Conservation (phyloP, 92 coral and sea anemone species). For the Porites lobata region DNA sequence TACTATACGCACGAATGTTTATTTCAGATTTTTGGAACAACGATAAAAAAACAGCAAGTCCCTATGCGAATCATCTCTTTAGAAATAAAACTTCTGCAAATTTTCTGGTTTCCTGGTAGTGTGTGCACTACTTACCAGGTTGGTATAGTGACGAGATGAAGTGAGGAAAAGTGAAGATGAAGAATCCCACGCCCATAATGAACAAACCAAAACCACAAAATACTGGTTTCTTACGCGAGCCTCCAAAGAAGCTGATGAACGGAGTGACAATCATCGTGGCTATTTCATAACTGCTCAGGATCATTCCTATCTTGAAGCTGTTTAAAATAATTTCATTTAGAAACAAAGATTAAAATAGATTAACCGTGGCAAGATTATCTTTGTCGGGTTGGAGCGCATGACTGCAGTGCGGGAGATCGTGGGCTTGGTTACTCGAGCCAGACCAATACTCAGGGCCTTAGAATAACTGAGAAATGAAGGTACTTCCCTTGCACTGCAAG, state of each 20-base stretch:
- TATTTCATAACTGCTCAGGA: slow-evolving; percentile 85
- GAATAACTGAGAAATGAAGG: no score
- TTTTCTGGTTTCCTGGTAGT: no score
- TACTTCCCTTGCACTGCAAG: no score
- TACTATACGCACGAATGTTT: no score
- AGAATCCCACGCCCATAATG: slow-evolving; percentile 71
- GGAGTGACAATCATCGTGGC: slow-evolving; percentile 79
- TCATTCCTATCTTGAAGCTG: slow-evolving; percentile 83
- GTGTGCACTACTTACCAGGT: slow-evolving; percentile 52
- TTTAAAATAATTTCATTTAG: no score
- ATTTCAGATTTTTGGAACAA: no score
- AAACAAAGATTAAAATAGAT: not conserved
- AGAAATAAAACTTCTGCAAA: no score
- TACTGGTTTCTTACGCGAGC: slow-evolving; percentile 81
- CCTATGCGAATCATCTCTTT: no score
- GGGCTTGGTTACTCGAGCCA: no score
- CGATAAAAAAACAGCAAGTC: no score
- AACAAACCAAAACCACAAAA: slow-evolving; percentile 90
- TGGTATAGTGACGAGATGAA: slow-evolving; percentile 79
- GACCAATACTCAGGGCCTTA: no score
- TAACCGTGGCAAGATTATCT: not conserved
- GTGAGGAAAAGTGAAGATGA: slow-evolving; percentile 87
- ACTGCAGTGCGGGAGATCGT: no score
- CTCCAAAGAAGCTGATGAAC: slow-evolving; percentile 82
- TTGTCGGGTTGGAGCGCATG: not conserved